These are phyloP conservation scores for Leptinotarsa defecta DNA, from an alignment of 1,140 invertebrate species.

Conservation along the genomic window DNA sequence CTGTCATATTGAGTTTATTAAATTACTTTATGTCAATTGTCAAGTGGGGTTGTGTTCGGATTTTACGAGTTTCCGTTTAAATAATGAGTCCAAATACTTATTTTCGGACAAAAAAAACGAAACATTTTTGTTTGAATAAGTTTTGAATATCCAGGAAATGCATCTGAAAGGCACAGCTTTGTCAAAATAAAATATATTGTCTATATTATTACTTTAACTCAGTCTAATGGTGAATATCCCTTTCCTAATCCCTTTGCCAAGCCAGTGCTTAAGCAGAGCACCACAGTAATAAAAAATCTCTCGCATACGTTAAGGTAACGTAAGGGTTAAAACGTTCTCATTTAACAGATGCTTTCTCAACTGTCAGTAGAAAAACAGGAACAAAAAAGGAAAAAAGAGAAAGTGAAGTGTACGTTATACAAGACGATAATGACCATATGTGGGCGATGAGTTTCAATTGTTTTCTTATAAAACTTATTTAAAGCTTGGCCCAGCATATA, in stretches of 20 bases:
- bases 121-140: too few species aligned
- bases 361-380: constrained; percentile 31
- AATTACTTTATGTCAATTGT: too few species aligned
- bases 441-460: constrained; percentile 46
- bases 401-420: constrained; percentile 30
- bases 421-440: constrained; percentile 40
- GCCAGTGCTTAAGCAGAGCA: constrained; percentile 10
- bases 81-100: too few species aligned
- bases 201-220: too few species aligned
- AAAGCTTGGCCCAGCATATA: constrained; percentile 39
- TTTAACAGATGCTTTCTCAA: constrained; percentile 38
- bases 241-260: neutral
- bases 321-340: constrained; percentile 26
- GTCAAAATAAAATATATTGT: too few species aligned
- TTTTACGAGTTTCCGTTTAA: too few species aligned
- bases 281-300: constrained; percentile 31
- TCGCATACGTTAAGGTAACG: constrained; percentile 17
- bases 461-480: constrained; percentile 43
- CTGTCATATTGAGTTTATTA: too few species aligned
- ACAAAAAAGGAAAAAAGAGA: constrained; percentile 38
- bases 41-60: too few species aligned
- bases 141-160: too few species aligned
- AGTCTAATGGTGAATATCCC: too few species aligned
- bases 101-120: too few species aligned
- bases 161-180: too few species aligned